Evolutionary conservation across 2,797 vertebrate species (phyloP), one percentile per base, ranked within the genome.

Genomic region (Balearica regulorum): DNA sequence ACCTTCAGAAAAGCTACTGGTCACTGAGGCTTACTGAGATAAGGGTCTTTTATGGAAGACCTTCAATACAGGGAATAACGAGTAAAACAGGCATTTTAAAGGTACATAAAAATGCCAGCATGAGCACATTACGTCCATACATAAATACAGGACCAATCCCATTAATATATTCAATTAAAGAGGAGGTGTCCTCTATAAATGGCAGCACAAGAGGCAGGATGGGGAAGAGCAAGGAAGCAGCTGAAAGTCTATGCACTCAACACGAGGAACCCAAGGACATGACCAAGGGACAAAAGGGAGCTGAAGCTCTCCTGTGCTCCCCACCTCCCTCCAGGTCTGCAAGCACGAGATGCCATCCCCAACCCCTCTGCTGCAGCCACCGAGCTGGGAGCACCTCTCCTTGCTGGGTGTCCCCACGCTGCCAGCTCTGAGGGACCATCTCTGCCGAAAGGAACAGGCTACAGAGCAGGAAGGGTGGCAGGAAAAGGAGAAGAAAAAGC

Each of bases 51-150:
- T 13, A 76, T 58, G 26, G 39, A 82, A 72, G 25, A 33, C 51
- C 64, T 64, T 53, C 43, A 55, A 26, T 8, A 54, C 0, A 26
- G 11, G 33, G 11, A 81, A 51, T 26, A 44, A 35, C 2, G 11
- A 87, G 25, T 10, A 17, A 60, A 81, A 54, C 1, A 53, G n/a
- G 16, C 16, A 39, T n/a, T 79, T 51, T 33, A 54, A 46, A 93
- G 37, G 49, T 6, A 26, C 55, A 48, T 10, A 13, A 68, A 80
- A 73, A 44, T 5, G 9, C 35, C 81, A 82, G 21, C 53, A 8
- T 1, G n/a, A 57, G 57, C 22, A 62, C 0, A 1, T 53, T 20
- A n/a, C 57, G 13, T 4, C 20, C 13, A 14, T 0, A 15, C 5
- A 41, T 37, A 16, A 16, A 16, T 15, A 35, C 0, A 1, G 76